Percentiles rank a stretch among this genome's conserved stretches.
These are phyloP conservation scores for Eriosoma lanigerum DNA, from an alignment of 1,140 invertebrate genomes.

Conservation along the genomic window DNA sequence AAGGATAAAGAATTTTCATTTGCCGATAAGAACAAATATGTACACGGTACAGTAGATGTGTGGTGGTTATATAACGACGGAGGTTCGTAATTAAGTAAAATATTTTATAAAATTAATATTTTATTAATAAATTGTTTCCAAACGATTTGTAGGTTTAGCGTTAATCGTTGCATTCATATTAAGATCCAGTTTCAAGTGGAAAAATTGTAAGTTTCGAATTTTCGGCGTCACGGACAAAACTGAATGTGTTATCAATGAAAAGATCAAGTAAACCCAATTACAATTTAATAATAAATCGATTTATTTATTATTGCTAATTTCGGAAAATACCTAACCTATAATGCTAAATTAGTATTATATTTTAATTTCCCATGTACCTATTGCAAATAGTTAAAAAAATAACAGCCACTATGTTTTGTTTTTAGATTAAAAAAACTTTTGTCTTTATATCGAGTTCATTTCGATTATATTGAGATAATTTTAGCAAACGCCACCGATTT, in stretches of 20 bases:
- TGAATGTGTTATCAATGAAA: slow-evolving; percentile 20
- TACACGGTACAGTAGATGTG: slow-evolving; percentile 66
- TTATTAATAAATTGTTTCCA: neutral
- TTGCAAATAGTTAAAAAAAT: too few relatives aligned
- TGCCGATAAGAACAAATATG: slow-evolving; percentile 56
- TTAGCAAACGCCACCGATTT: neutral
- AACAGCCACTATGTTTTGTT: neutral
- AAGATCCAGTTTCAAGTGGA: slow-evolving; percentile 23
- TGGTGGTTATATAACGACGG: slow-evolving; percentile 76
- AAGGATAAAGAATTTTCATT: neutral
- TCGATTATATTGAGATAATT: slow-evolving; percentile 27
- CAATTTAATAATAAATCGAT: too few relatives aligned
- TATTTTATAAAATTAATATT: neutral
- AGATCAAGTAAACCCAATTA: slow-evolving; percentile 51
- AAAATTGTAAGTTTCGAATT: slow-evolving; percentile 50
- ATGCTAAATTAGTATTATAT: too few relatives aligned
- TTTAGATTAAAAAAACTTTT: slow-evolving; percentile 39
- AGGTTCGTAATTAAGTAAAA: slow-evolving; percentile 56
- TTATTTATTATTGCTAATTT: too few relatives aligned
- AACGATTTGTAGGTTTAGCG: slow-evolving; percentile 31
- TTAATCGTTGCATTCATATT: slow-evolving; percentile 36
- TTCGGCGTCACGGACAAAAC: slow-evolving; percentile 54
- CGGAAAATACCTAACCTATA: too few relatives aligned
- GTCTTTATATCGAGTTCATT: slow-evolving; percentile 24
- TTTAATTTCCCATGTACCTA: too few relatives aligned